A percentile compares a stretch with the other conserved stretches of the same genome.
Evolutionary conservation across 1,140 invertebrate species (phyloP).

Genomic region (Psix sp.): DNA sequence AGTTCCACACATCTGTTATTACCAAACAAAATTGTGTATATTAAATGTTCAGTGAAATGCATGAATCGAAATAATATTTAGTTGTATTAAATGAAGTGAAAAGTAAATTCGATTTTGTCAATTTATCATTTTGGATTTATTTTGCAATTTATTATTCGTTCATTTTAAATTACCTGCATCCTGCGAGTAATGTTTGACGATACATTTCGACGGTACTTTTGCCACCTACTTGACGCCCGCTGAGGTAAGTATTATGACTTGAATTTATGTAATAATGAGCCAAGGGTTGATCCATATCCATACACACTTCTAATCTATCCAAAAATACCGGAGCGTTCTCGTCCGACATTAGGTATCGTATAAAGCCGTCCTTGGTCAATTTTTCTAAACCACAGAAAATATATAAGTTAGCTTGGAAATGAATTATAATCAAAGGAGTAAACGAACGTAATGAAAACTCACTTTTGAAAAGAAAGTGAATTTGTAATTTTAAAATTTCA

Average conservation of each 20-base stretch:
- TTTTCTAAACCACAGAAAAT: slow-evolving; percentile 25
- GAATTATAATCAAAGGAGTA: no score
- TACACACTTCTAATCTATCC: slow-evolving; percentile 97
- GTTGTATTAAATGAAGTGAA: no score
- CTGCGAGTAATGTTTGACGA: slow-evolving; percentile 95
- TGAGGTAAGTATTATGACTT: slow-evolving; percentile 99
- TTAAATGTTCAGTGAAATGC: neutral
- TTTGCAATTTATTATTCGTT: no score
- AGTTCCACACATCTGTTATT: slow-evolving; percentile 92
- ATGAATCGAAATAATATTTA: no score
- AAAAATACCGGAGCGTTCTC: slow-evolving; percentile 93
- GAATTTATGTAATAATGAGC: slow-evolving; percentile 99
- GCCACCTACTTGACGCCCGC: slow-evolving; percentile 97
- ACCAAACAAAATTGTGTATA: no score
- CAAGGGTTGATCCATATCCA: slow-evolving; percentile 99
- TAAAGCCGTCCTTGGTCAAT: slow-evolving; percentile 50
- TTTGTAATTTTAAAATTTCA: no score
- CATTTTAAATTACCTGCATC: slow-evolving; percentile 84
- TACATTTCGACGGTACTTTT: slow-evolving; percentile 99
- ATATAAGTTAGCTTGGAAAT: no score
- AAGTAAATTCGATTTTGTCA: no score
- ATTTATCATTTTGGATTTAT: no score
- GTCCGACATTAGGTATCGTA: slow-evolving; percentile 46
- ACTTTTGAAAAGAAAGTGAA: no score
- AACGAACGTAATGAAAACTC: no score